Percentiles rank a stretch among this genome's conserved stretches.
phyloP scores from a whole-genome alignment of 2,113 vertebrate genomes.

The Glaucomys volans region DNA sequence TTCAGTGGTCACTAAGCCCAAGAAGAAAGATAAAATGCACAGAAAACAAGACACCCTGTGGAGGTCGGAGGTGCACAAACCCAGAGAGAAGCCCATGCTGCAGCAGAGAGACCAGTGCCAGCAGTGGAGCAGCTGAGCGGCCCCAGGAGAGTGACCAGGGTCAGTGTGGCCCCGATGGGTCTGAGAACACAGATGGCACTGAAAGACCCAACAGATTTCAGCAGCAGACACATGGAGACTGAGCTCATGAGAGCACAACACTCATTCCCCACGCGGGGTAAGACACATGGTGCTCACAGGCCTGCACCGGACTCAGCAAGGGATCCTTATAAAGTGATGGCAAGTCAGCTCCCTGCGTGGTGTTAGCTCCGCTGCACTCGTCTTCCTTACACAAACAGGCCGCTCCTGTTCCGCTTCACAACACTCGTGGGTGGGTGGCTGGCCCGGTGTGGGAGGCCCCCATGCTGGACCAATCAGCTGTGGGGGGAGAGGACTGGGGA shows the following conservation, averaged over 20 bases:
- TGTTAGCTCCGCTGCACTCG: too few species aligned
- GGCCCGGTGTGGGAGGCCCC: too few species aligned
- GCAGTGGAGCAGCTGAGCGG: not conserved
- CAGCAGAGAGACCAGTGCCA: not conserved
- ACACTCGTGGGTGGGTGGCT: too few species aligned
- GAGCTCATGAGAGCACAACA: not conserved
- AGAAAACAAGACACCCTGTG: not conserved
- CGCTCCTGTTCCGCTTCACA: too few species aligned
- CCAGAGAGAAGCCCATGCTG: not conserved
- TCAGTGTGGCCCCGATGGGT: not conserved
- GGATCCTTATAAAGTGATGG: not conserved
- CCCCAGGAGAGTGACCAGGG: not conserved
- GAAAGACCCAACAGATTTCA: not conserved
- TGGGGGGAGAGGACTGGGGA: too few species aligned
- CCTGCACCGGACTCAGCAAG: not conserved
- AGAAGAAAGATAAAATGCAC: not conserved
- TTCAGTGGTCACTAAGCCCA: not conserved
- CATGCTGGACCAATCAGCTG: too few species aligned
- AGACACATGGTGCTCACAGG: not conserved
- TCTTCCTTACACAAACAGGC: too few species aligned
- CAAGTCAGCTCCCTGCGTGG: too few species aligned
- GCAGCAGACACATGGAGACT: not conserved
- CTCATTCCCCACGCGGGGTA: not conserved
- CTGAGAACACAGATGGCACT: not conserved
- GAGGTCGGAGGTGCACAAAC: not conserved